Evolutionary conservation across 2,113 vertebrate genomes (phyloP), one percentile per base, ranked within the genome.

Genomic region (Cyprinodon brontotheroides): DNA sequence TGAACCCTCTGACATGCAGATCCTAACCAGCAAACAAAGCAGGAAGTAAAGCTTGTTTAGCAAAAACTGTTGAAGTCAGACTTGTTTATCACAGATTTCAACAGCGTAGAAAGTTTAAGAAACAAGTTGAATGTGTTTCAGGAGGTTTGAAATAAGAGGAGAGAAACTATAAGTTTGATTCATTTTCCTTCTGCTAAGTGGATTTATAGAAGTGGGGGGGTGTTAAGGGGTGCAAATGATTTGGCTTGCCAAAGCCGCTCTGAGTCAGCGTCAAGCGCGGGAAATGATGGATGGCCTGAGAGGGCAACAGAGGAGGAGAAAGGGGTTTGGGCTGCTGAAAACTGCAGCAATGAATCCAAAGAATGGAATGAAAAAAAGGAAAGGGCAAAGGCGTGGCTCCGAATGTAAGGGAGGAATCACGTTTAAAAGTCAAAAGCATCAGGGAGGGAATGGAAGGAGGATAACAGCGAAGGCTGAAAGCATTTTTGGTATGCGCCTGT

Each of bases 311-410:
- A 15, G 63, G 50, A 61, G 70, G 80, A 50, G 80, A 64, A 65
- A 63, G 81, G 29, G 75, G 83, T 50, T 48, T 22, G 82, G 68
- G 74, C 47, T 22, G 84, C 81, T 53, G 75, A 83, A 80, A 84
- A 84, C 85, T 86, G 80, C 78, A 80, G 85, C 1, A 50, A 85
- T 87, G 86, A 86, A 83, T 87, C 84, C 20, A 13, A 82, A 89
- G 88, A 91, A 93, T 80, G 81, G 89, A 53, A 86, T 93, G 88
- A 88, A 88, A 89, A 91, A 84, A 43, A 82, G 80, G 73, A 80
- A 72, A 80, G 82, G 83, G 74, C 68, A 78, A 78, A 87, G 79
- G 86, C 53, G 29, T 59, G 2, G 70, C 68, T 43, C 70, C 74
- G 87, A 84, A 84, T 75, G 78, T 68, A 71, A 39, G 65, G 65